Conservation (phyloP, 2,797 vertebrate genomes). For the Astyanax mexicanus region DNA sequence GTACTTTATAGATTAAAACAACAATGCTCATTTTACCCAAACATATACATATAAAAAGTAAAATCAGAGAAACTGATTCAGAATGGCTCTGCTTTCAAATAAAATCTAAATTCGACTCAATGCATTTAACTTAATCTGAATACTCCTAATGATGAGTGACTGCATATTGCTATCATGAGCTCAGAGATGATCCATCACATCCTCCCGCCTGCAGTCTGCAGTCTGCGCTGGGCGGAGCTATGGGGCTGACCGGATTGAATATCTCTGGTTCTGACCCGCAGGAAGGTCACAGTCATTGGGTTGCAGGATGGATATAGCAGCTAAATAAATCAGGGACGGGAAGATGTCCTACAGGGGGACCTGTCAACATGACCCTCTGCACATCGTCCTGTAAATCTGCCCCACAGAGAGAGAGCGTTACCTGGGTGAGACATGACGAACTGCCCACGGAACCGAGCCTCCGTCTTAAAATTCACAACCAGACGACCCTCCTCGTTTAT, state of each 20-base stretch:
- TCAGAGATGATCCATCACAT: not conserved
- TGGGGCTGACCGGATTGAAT: slow-evolving; percentile 54
- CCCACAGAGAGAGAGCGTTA: slow-evolving; percentile 56
- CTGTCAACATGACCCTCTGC: slow-evolving; percentile 22
- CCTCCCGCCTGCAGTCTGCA: not conserved
- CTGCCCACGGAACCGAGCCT: slow-evolving; percentile 82
- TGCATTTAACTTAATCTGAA: no score
- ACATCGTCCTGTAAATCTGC: slow-evolving; percentile 14
- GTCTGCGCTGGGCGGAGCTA: not conserved
- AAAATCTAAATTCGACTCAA: no score
- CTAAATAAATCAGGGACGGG: slow-evolving; percentile 4
- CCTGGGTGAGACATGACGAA: slow-evolving; percentile 87
- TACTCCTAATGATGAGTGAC: no score
- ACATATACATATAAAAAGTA: no score
- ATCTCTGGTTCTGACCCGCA: slow-evolving; percentile 23
- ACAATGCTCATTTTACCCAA: no score
- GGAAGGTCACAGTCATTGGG: slow-evolving; percentile 11
- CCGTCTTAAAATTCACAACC: slow-evolving; percentile 84
- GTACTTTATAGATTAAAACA: no score
- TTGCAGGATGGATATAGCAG: slow-evolving; percentile 12
- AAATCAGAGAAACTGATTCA: no score
- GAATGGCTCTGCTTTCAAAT: no score
- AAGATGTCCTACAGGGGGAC: not conserved
- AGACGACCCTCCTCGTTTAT: slow-evolving; percentile 84
- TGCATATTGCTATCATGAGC: not conserved